Base-by-base conservation (phyloP, 2,113 vertebrate genomes). In the Dendrocopos noguchii region DNA sequence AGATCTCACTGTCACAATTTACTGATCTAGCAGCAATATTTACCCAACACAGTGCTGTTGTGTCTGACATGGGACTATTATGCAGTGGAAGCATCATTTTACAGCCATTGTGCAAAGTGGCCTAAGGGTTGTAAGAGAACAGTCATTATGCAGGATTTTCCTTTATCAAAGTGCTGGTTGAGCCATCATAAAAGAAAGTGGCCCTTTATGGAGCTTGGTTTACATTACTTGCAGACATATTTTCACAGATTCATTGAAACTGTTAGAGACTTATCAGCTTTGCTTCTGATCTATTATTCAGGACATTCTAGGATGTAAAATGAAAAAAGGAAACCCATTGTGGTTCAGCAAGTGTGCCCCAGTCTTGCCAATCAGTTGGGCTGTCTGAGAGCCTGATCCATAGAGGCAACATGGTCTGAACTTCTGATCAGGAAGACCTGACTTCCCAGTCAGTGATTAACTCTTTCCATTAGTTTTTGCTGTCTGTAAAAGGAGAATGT, bases 211-310 rank as follows among this genome's bases (percentile, higher is more conserved):
- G 36, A 74, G 59, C 27, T 63, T 65, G 55, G 55, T 74, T 28
- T 10, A 3, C 75, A 36, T 12, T 47, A 27, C 61, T 56, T 75
- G 67, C 64, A 71, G 46, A 65, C 56, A 85, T 47, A 89, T 93
- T 89, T 91, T 60, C 31, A 68, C 73, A 83, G 17, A 66, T 70
- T 42, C 57, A 6, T 56, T 79, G 88, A 76, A 91, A 82, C 36
- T 53, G 29, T 52, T 84, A 59, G 80, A 91, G 52, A 63, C 9
- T 2, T 36, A 33, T 31, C 60, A 47, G 42, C 31, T 94, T 80
- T 92, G 47, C 52, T 47, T 82, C 57, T 91, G 44, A 60, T 80
- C 84, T 83, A 44, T 92, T 84, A 83, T 92, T 89, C 64, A 82
- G 78, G 44, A 80, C 33, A 31, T 78, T 94, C 50, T 59, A 25